Conservation (phyloP, 2,113 vertebrate genomes). For the Chinchilla lanigera region DNA sequence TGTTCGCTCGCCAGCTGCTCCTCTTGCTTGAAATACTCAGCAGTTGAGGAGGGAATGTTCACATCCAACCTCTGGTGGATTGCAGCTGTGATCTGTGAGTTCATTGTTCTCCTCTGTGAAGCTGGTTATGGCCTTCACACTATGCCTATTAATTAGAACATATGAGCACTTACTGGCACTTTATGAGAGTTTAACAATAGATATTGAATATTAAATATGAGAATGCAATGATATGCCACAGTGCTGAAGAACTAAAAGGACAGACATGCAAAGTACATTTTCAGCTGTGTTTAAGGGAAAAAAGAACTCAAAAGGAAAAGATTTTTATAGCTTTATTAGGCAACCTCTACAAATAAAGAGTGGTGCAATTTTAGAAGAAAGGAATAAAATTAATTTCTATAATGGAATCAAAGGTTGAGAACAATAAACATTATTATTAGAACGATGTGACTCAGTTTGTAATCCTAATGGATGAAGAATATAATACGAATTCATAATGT, state of each 20-base stretch:
- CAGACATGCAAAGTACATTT: background rate
- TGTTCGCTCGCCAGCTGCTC: slow-evolving; percentile 76
- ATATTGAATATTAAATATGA: slow-evolving; percentile 71
- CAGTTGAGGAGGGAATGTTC: slow-evolving; percentile 75
- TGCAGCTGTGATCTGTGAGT: slow-evolving; percentile 80
- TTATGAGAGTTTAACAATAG: slow-evolving; percentile 76
- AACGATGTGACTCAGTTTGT: slow-evolving; percentile 11
- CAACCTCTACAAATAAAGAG: background rate
- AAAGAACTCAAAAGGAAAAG: background rate
- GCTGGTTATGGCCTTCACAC: slow-evolving; percentile 75
- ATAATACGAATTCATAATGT: slow-evolving; percentile 43
- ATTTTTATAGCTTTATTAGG: slow-evolving; percentile 24
- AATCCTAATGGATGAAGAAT: slow-evolving; percentile 37
- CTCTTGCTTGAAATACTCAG: slow-evolving; percentile 65
- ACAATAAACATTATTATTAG: slow-evolving; percentile 59
- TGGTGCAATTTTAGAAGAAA: slow-evolving; percentile 1
- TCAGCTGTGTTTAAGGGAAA: slow-evolving; percentile 54
- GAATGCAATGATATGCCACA: background rate
- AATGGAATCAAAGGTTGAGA: slow-evolving; percentile 37
- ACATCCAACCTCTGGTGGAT: slow-evolving; percentile 74
- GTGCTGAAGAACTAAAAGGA: background rate
- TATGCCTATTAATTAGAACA: slow-evolving; percentile 81
- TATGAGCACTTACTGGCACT: slow-evolving; percentile 69
- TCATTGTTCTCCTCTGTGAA: slow-evolving; percentile 74
- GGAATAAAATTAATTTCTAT: slow-evolving; percentile 53